These are phyloP conservation scores for Megaceryle torquata DNA, from an alignment of 2,113 vertebrate genomes.

Conservation along the genomic window DNA sequence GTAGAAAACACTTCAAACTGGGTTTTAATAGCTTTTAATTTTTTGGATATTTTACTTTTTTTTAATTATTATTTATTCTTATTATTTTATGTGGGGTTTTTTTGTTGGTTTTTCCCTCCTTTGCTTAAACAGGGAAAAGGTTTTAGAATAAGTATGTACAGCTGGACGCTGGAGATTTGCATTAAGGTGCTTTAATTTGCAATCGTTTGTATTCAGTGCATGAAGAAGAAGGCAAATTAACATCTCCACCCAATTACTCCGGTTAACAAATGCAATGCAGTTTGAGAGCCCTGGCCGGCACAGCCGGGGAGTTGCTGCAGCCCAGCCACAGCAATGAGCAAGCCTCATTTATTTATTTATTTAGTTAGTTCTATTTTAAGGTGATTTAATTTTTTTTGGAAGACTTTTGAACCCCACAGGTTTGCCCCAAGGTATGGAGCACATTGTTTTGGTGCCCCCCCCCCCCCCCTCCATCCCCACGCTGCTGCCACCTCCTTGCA, in stretches of 20 bases:
- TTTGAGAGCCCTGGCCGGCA: background rate
- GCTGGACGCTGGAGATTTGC: conserved; percentile 20
- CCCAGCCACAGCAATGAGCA: background rate
- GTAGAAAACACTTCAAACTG: background rate
- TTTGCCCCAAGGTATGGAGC: background rate
- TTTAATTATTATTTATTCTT: background rate
- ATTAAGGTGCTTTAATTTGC: conserved; percentile 65
- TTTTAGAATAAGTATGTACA: conserved; percentile 54
- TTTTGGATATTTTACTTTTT: background rate
- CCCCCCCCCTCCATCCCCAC: background rate
- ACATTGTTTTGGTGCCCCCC: rapidly evolving
- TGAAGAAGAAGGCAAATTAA: conserved; percentile 27
- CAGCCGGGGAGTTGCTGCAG: background rate
- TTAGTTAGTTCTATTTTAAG: background rate
- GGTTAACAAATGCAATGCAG: background rate
- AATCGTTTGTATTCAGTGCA: conserved; percentile 58
- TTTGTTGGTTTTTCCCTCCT: background rate
- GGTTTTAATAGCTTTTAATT: background rate
- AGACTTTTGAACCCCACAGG: background rate
- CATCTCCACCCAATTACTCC: background rate
- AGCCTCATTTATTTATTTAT: background rate
- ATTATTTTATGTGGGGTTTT: background rate
- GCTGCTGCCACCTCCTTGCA: background rate
- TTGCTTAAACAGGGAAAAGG: background rate
- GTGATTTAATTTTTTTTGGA: background rate